Base-by-base conservation (phyloP, 1,140 invertebrate species). In the Heliconius congener region DNA sequence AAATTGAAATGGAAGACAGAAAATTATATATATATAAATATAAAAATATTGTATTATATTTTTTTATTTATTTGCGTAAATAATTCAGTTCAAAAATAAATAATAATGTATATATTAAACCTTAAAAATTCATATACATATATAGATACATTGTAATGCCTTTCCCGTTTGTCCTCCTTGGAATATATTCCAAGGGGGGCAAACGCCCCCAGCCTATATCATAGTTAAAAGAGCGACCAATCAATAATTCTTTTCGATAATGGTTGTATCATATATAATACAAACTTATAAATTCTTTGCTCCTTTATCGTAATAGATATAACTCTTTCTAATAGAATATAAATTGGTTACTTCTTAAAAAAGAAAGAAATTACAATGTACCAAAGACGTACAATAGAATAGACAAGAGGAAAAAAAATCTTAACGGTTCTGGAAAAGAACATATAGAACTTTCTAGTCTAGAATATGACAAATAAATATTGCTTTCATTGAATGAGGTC, bases 401-500 rank as follows among this genome's bases (percentile, higher is more conserved):
- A 19, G 6, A 55, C 19, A 55, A 46, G 4, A 46, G 6, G 34
- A 37, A 37, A 37, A 37, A 8, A 8, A 34, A 34, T 34, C 34
- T 6, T 34, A 37, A 37, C 34, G 2, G 3, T 46, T 46, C 4
- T 46, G 13, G 11, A 46, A 46, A 46, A 46, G 13, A 19, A 19
- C 19, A 52, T 18, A 52, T 52, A 52, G 18, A 18, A 19, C 52
- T n/a, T 55, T n/a, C 18, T 55, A 55, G 5, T 55, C n/a, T 23
- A 23, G 27, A 66, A 66, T 30, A 66, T 30, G 11, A 66, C 23
- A 30, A 66, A 66, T 16, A 66, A 11, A 66, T 30, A 66, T 66
- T 66, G 60, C 60, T 66, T 66, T 66, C 2, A n/a, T 57, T 11
- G 19, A 66, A 66, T 66, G 60, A 66, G 60, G 27, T 66, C 60